Percentiles rank a stretch among this genome's conserved stretches.
phyloP scores from a whole-genome alignment of 2,797 vertebrate genomes.

The Arrhamphus sclerolepis region DNA sequence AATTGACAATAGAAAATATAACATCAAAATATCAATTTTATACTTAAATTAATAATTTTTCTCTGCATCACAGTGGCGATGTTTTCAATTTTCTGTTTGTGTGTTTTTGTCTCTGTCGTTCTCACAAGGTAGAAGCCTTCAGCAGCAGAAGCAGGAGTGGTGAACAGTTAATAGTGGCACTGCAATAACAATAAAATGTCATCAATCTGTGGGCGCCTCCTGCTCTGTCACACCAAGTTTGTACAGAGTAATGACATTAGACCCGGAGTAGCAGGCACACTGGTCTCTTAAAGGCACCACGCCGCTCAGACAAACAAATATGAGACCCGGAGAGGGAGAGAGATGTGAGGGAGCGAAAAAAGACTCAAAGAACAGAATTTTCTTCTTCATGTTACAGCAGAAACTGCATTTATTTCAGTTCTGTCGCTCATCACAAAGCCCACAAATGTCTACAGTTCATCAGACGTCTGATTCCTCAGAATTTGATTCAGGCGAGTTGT shows the following conservation, averaged over 20 bases:
- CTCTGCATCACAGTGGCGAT: conserved; percentile 75
- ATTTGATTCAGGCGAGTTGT: background rate
- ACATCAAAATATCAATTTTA: conserved; percentile 84
- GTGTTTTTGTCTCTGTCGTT: conserved; percentile 57
- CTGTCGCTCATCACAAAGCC: background rate
- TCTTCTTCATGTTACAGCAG: background rate
- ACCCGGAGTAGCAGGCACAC: conserved; percentile 80
- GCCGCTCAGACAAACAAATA: conserved; percentile 63
- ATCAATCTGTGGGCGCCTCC: conserved; percentile 87
- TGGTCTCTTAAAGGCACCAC: conserved; percentile 85
- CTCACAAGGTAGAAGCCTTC: conserved; percentile 74
- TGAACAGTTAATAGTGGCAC: conserved; percentile 86
- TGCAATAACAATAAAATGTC: conserved; percentile 91
- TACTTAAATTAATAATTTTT: conserved; percentile 84
- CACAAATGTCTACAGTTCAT: conserved; percentile 4
- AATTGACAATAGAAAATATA: conserved; percentile 71
- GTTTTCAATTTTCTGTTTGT: conserved; percentile 84
- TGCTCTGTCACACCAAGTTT: conserved; percentile 90
- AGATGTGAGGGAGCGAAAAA: conserved; percentile 19
- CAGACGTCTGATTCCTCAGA: background rate
- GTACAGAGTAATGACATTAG: conserved; percentile 90
- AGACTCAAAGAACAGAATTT: no score
- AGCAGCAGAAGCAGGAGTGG: conserved; percentile 78
- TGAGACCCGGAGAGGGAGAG: conserved; percentile 28
- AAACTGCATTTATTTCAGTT: conserved; percentile 6